Evolutionary conservation across 1,140 invertebrate species (phyloP).

Genomic region (Drosophila nebulosa): DNA sequence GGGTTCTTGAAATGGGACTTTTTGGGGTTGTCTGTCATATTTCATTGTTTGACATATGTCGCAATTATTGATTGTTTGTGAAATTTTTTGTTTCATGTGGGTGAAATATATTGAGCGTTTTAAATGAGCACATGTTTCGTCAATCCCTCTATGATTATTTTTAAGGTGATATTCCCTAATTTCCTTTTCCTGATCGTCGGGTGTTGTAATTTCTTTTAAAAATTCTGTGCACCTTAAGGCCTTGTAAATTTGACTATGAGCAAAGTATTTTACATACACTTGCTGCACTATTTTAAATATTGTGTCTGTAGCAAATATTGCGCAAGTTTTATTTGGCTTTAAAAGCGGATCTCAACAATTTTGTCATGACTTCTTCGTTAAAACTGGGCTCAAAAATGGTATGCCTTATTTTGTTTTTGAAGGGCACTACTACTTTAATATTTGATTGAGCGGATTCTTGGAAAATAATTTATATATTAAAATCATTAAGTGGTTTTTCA

Average conservation of each 20-base stretch:
- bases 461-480: too few species aligned
- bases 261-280: too few species aligned
- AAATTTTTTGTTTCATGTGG: constrained; percentile 9
- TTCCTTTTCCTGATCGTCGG: not conserved
- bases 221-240: too few species aligned
- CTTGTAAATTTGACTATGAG: too few species aligned
- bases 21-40: constrained; percentile 13
- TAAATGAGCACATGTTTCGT: not conserved
- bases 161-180: too few species aligned
- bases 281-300: too few species aligned
- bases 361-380: not conserved
- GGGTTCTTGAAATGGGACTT: not conserved
- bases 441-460: too few species aligned
- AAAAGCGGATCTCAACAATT: not conserved
- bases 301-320: too few species aligned
- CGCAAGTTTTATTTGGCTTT: not conserved
- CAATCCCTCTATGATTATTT: constrained; percentile 5
- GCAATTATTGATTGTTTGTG: constrained; percentile 3
- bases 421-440: too few species aligned
- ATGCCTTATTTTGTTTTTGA: not conserved
- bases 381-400: not conserved
- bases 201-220: not conserved
- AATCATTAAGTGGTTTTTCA: constrained; percentile 4
- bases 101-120: constrained; percentile 8
- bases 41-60: constrained; percentile 8